These are phyloP conservation scores for Cheilosia vulpina DNA, from an alignment of 2,888 invertebrate genomes.

Conservation along the genomic window DNA sequence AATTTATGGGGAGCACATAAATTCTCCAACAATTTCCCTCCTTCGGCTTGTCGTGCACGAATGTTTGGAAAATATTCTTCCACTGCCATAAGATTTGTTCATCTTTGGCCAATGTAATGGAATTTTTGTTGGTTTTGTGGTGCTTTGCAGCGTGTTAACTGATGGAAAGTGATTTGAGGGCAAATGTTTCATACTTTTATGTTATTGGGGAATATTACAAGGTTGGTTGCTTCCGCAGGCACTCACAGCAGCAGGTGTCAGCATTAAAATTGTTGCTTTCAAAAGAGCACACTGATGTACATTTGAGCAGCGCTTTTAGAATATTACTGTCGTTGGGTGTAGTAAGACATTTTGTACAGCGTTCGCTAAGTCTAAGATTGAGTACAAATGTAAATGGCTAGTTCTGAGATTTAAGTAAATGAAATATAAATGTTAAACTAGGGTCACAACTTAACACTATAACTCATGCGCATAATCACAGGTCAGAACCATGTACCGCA, in stretches of 20 bases:
- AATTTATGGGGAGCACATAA: slow-evolving; percentile 63
- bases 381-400: no score
- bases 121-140: slow-evolving; percentile 18
- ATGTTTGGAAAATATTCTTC: slow-evolving; percentile 32
- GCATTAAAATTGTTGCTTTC: slow-evolving; percentile 15
- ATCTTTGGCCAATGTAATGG: slow-evolving; percentile 27
- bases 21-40: slow-evolving; percentile 3
- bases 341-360: no score
- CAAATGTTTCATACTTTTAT: slow-evolving; percentile 7
- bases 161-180: slow-evolving; percentile 23
- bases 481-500: no score
- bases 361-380: no score
- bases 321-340: no score
- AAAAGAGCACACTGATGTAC: not conserved
- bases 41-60: not conserved
- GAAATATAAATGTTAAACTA: no score
- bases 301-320: not conserved
- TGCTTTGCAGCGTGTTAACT: slow-evolving; percentile 20
- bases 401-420: no score
- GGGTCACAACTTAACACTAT: no score
- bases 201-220: slow-evolving; percentile 1
- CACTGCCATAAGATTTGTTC: slow-evolving; percentile 24
- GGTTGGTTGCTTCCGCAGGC: slow-evolving; percentile 17
- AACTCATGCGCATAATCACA: no score
- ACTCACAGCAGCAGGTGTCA: slow-evolving; percentile 23